These are phyloP conservation scores for Scophthalmus maximus DNA, from an alignment of 2,113 vertebrate genomes.

Conservation along the genomic window DNA sequence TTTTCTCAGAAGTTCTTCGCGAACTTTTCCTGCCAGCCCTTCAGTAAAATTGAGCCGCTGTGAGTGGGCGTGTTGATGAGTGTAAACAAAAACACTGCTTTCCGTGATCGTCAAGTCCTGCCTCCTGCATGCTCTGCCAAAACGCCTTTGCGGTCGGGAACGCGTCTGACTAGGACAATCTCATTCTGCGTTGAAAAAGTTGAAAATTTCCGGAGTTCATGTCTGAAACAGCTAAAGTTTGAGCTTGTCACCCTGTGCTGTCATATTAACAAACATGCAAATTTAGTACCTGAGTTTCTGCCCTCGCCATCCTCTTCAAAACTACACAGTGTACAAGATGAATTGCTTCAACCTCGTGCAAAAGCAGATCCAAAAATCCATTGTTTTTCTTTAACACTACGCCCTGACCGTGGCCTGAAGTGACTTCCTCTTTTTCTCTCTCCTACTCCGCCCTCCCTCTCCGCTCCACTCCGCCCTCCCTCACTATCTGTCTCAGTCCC, in stretches of 20 bases:
- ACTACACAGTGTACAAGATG: conserved; percentile 20
- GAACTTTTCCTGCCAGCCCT: no score
- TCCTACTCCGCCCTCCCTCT: neutral
- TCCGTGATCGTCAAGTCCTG: no score
- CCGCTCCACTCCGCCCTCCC: conserved; percentile 31
- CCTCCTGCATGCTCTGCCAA: no score
- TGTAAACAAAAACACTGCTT: no score
- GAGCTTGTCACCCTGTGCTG: neutral
- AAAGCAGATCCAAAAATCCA: conserved; percentile 34
- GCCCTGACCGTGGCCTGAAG: conserved; percentile 57
- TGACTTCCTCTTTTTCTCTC: conserved; percentile 52
- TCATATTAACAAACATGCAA: neutral
- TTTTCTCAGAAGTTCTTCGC: no score
- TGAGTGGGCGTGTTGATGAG: no score
- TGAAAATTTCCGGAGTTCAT: no score
- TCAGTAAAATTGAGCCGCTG: no score
- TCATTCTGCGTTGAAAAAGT: no score
- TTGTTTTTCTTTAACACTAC: conserved; percentile 47
- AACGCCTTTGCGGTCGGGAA: no score
- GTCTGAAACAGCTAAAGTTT: no score
- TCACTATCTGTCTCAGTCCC: conserved; percentile 48
- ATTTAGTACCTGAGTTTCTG: neutral
- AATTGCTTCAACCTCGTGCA: conserved; percentile 32
- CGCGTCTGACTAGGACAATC: no score
- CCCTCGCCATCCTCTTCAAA: conserved; percentile 10